A percentile compares a stretch with the other conserved stretches of the same genome.
These are phyloP conservation scores for Hyles lineata DNA, from an alignment of 2,888 invertebrate species.

Conservation along the genomic window DNA sequence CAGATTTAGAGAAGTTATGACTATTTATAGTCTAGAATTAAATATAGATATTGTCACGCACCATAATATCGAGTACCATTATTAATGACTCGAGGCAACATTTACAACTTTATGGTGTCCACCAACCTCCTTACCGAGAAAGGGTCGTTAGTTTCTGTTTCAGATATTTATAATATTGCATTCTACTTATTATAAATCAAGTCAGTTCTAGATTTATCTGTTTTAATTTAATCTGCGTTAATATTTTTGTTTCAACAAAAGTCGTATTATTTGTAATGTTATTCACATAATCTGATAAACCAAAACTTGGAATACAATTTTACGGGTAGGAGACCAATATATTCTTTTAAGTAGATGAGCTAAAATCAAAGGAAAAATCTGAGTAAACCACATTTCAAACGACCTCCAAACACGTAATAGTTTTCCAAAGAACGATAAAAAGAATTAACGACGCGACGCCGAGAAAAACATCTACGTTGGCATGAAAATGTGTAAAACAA, in stretches of 20 bases:
- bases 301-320: no score
- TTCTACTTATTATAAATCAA: neutral
- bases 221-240: neutral
- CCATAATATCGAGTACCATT: neutral
- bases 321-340: no score
- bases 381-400: neutral
- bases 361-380: neutral
- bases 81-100: conserved; percentile 1
- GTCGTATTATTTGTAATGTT: no score
- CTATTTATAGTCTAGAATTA: conserved; percentile 2
- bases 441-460: neutral
- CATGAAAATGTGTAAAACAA: conserved; percentile 12
- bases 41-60: neutral
- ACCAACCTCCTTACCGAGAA: conserved; percentile 2
- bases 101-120: neutral
- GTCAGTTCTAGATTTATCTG: neutral
- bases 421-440: conserved; percentile 16
- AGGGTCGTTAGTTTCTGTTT: conserved; percentile 4
- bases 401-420: neutral
- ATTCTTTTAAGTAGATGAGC: neutral
- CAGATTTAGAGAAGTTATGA: neutral
- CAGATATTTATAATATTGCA: conserved; percentile 7
- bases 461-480: neutral
- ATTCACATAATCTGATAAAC: no score
- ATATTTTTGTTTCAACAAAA: no score